Percentiles rank a stretch among this genome's conserved stretches.
These are phyloP conservation scores for Lacanobia wlatinum DNA, from an alignment of 2,888 invertebrate species.

Conservation along the genomic window DNA sequence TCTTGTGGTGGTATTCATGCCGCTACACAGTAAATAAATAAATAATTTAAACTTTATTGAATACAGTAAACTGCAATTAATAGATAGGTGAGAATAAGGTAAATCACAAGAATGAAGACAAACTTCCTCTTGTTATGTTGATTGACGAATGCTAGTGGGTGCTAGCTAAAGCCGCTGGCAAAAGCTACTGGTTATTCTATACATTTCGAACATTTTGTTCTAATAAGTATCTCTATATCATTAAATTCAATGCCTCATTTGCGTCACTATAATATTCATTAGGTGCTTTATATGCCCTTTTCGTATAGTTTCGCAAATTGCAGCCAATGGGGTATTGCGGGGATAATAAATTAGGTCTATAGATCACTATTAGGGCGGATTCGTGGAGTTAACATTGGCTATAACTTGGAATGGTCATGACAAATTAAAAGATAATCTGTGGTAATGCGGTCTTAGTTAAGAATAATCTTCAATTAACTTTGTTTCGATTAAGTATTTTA, in stretches of 20 bases:
- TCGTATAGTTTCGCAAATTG: slow-evolving; percentile 28
- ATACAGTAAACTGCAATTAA: no score
- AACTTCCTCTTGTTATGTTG: no score
- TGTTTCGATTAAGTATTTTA: background rate
- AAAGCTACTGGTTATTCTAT: no score
- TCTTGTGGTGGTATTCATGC: no score
- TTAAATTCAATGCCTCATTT: slow-evolving; percentile 15
- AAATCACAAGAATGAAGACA: no score
- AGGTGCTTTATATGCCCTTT: slow-evolving; percentile 10
- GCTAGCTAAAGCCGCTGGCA: no score
- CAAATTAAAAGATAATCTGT: slow-evolving; percentile 3
- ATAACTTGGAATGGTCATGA: background rate
- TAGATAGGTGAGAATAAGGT: no score
- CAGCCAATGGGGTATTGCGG: slow-evolving; percentile 5
- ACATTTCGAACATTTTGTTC: no score
- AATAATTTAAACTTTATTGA: no score
- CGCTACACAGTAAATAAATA: no score
- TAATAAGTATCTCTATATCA: background rate
- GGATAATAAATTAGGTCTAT: slow-evolving; percentile 32
- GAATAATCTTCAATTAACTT: background rate
- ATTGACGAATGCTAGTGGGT: no score
- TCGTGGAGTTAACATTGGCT: background rate
- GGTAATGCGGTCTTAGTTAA: no score
- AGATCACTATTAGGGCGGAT: slow-evolving; percentile 19
- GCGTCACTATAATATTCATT: slow-evolving; percentile 13